phyloP scores from a whole-genome alignment of 2,113 vertebrate species.

The Thamnaconus septentrionalis region DNA sequence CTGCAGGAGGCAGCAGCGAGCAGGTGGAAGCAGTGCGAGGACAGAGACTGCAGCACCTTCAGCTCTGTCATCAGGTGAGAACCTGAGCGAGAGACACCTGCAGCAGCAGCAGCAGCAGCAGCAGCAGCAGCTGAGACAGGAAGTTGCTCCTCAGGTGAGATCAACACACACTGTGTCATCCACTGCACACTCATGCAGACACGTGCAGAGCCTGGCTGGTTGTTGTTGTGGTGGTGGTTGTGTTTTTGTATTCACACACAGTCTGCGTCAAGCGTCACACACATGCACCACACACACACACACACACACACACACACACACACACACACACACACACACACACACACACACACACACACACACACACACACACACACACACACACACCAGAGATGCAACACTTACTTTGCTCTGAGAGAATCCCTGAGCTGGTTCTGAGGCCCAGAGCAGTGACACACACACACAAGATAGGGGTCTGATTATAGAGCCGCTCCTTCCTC shows the following conservation, averaged over 20 bases:
- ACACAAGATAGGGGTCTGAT: slow-evolving; percentile 58
- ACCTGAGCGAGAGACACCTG: too few relatives aligned
- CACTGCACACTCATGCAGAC: slow-evolving; percentile 78
- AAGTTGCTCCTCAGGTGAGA: too few relatives aligned
- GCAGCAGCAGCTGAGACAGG: too few relatives aligned
- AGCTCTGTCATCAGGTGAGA: too few relatives aligned
- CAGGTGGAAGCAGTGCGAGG: too few relatives aligned
- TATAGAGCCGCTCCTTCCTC: slow-evolving; percentile 52
- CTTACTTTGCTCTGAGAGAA: slow-evolving; percentile 98
- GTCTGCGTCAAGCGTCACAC: slow-evolving; percentile 2
- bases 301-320: slow-evolving; percentile 53
- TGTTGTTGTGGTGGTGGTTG: slow-evolving; percentile 29
- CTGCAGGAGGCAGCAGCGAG: too few relatives aligned
- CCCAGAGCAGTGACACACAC: slow-evolving; percentile 69
- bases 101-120: too few relatives aligned
- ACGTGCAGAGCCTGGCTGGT: slow-evolving; percentile 73
- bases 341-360: slow-evolving; percentile 54
- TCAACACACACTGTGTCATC: not conserved
- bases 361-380: slow-evolving; percentile 55
- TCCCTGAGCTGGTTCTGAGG: slow-evolving; percentile 97
- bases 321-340: slow-evolving; percentile 51
- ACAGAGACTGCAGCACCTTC: too few relatives aligned
- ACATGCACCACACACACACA: slow-evolving; percentile 52
- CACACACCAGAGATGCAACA: slow-evolving; percentile 70
- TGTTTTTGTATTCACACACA: slow-evolving; percentile 40